Conservation (phyloP, 2,888 invertebrate genomes). For the Limenitis camilla region DNA sequence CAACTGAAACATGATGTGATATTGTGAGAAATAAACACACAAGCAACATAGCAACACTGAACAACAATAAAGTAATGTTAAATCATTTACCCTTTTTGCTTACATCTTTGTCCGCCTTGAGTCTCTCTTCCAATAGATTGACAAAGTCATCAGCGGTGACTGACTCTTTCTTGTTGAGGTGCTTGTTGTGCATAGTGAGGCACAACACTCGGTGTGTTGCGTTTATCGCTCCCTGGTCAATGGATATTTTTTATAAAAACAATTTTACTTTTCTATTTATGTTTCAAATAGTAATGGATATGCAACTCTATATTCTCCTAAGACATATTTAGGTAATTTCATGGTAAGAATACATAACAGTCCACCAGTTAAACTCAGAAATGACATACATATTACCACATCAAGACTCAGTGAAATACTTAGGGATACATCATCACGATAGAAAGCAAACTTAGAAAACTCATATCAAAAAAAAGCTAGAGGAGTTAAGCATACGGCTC, state of each 20-base stretch:
- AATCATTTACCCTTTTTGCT: slow-evolving; percentile 59
- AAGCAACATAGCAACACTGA: slow-evolving; percentile 3
- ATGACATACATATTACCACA: no score
- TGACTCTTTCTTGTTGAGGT: slow-evolving; percentile 27
- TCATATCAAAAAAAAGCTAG: no score
- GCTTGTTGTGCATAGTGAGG: slow-evolving; percentile 56
- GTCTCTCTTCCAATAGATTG: slow-evolving; percentile 27
- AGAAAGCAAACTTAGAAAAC: no score
- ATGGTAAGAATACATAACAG: no score
- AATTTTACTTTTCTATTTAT: background rate
- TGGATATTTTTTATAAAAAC: background rate
- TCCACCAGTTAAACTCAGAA: no score
- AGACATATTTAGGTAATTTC: no score
- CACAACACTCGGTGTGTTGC: slow-evolving; percentile 61
- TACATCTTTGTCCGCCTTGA: slow-evolving; percentile 42
- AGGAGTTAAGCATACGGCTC: no score
- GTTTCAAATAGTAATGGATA: no score
- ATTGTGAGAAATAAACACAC: background rate
- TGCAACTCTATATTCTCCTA: no score
- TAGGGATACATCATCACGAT: no score
- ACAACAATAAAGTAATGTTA: slow-evolving; percentile 20
- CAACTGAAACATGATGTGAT: background rate
- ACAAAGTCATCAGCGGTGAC: slow-evolving; percentile 23
- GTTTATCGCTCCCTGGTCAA: slow-evolving; percentile 51
- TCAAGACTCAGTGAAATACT: no score